These are phyloP conservation scores for Drosophila meridionalis DNA, from an alignment of 2,888 invertebrate species.

Conservation along the genomic window DNA sequence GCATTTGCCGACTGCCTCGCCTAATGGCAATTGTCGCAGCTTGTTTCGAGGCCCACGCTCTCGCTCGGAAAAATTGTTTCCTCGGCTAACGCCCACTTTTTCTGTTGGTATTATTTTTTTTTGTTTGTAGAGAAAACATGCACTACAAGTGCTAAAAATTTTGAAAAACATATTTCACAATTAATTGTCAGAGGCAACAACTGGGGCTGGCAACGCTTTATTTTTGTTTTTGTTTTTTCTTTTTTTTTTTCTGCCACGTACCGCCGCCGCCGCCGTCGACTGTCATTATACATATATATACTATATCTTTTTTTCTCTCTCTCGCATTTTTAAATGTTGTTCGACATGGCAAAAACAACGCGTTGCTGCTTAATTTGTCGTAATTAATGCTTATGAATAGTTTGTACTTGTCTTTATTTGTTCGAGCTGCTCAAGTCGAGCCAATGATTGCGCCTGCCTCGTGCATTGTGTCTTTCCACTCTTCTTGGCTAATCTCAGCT, in stretches of 20 bases:
- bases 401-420: slow-evolving; percentile 78
- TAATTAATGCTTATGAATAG: slow-evolving; percentile 80
- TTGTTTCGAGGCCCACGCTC: slow-evolving; percentile 45
- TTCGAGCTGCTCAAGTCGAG: slow-evolving; percentile 42
- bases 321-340: slow-evolving; percentile 77
- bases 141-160: slow-evolving; percentile 79
- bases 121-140: slow-evolving; percentile 51
- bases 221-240: not conserved
- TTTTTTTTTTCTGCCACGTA: slow-evolving; percentile 27
- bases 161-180: slow-evolving; percentile 79
- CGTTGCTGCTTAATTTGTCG: slow-evolving; percentile 79
- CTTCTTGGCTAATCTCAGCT: not conserved
- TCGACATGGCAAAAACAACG: slow-evolving; percentile 80
- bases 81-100: slow-evolving; percentile 64
- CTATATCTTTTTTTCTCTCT: not conserved
- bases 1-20: slow-evolving; percentile 18
- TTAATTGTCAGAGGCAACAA: slow-evolving; percentile 71
- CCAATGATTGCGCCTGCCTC: slow-evolving; percentile 23
- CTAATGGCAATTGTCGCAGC: slow-evolving; percentile 46
- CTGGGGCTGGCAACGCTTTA: slow-evolving; percentile 45
- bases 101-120: slow-evolving; percentile 1
- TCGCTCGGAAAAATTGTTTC: slow-evolving; percentile 10
- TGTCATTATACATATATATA: slow-evolving; percentile 50
- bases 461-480: not conserved
- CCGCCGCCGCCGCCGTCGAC: slow-evolving; percentile 29